A percentile compares a stretch with the other conserved stretches of the same genome.
These are phyloP conservation scores for Phrynocephalus versicolor DNA, from an alignment of 2,113 vertebrate species.

Conservation along the genomic window DNA sequence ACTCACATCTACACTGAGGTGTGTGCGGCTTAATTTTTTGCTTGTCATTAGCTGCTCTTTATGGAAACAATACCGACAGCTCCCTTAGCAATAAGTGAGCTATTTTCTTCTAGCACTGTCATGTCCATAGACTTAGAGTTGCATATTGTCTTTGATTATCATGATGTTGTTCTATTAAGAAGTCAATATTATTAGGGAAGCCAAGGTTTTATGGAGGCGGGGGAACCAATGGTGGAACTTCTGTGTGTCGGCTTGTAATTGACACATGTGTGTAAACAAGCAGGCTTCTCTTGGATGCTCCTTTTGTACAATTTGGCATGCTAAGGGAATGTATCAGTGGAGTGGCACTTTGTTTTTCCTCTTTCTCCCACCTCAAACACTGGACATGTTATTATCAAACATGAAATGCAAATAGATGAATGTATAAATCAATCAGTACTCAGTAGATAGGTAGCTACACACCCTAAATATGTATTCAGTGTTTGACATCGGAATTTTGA, in stretches of 20 bases:
- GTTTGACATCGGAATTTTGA: neutral
- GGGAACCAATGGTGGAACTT: neutral
- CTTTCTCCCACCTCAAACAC: neutral
- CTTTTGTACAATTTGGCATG: fast-evolving
- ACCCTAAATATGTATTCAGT: neutral
- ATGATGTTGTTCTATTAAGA: too few relatives aligned
- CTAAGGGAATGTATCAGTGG: too few relatives aligned
- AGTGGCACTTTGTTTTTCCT: neutral
- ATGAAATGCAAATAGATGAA: neutral
- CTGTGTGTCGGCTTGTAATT: neutral
- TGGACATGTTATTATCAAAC: neutral
- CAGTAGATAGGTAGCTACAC: neutral
- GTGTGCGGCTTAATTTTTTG: neutral
- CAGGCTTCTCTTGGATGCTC: neutral
- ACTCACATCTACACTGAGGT: too few relatives aligned
- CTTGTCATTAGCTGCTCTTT: neutral
- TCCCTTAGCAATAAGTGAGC: neutral
- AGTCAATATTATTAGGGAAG: too few relatives aligned
- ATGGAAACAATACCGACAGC: neutral
- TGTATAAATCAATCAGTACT: neutral
- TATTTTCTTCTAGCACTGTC: neutral
- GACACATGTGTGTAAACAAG: neutral
- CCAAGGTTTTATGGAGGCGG: neutral
- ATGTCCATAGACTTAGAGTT: neutral
- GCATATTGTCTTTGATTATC: too few relatives aligned